phyloP scores from a whole-genome alignment of 2,113 vertebrate genomes.

The Muntiacus reevesi region DNA sequence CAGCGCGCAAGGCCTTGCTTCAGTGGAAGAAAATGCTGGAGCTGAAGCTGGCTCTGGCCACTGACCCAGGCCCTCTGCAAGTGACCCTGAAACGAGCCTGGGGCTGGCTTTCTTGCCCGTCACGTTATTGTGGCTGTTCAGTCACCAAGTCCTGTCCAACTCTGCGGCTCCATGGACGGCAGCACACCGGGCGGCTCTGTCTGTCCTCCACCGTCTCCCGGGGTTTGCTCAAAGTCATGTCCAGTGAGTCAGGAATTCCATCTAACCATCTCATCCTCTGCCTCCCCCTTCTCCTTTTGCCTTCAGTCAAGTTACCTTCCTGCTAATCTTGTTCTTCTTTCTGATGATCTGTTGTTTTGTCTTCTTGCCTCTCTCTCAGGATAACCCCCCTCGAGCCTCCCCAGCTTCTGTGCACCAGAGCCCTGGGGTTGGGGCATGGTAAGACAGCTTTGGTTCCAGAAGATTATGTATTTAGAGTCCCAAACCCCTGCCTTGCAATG shows the following conservation, averaged over 20 bases:
- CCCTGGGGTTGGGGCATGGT: accelerated
- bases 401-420: not conserved
- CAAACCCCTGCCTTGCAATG: not conserved
- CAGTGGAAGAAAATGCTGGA: not conserved
- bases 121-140: not conserved
- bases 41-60: not conserved
- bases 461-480: not conserved
- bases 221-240: not conserved
- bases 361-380: not conserved
- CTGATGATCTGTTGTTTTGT: not conserved
- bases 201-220: not conserved
- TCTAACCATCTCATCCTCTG: not conserved
- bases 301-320: not conserved
- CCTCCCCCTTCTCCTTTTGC: not conserved
- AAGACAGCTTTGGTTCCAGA: not conserved
- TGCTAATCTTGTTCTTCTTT: too few relatives aligned
- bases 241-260: not conserved
- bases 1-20: not conserved
- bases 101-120: not conserved
- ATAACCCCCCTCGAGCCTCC: not conserved
- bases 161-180: not conserved
- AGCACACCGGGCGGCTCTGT: not conserved
- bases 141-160: not conserved
- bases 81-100: not conserved
- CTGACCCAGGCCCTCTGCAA: not conserved